Evolutionary conservation across 2,797 vertebrate species (phyloP).

Genomic region (Chaenodraco wilsoni): DNA sequence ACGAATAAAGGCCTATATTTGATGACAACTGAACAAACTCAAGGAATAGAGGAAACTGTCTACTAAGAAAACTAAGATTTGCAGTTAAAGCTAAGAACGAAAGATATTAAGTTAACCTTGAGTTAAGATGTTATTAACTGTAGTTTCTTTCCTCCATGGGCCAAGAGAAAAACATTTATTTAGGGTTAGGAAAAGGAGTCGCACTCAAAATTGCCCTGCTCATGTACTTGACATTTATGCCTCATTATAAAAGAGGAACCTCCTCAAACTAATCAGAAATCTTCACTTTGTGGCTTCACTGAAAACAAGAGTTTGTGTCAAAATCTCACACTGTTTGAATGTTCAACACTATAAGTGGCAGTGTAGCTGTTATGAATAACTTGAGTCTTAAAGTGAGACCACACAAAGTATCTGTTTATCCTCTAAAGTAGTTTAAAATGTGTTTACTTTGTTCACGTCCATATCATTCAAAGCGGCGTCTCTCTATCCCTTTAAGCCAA

Average conservation of each 20-base stretch:
- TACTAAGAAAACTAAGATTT: neutral
- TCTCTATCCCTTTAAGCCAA: slow-evolving; percentile 16
- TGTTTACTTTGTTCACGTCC: slow-evolving; percentile 10
- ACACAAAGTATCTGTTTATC: slow-evolving; percentile 12
- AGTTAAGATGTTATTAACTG: neutral
- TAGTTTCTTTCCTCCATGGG: neutral
- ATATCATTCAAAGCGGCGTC: slow-evolving; percentile 1
- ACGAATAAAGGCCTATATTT: too few relatives aligned
- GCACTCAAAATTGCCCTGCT: neutral
- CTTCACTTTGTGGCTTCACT: slow-evolving; percentile 3
- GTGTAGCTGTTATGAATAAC: slow-evolving; percentile 2
- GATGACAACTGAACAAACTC: neutral
- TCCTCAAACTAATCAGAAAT: neutral
- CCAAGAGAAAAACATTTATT: neutral
- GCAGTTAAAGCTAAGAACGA: neutral
- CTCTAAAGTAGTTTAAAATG: neutral
- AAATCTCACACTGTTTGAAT: slow-evolving; percentile 22
- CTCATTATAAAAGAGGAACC: slow-evolving; percentile 6
- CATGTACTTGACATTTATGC: neutral
- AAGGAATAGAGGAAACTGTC: neutral
- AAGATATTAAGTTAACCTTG: neutral
- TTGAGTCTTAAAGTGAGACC: slow-evolving; percentile 14
- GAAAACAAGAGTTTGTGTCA: slow-evolving; percentile 5
- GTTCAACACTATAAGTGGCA: slow-evolving; percentile 4
- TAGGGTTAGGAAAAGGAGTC: neutral